Evolutionary conservation across 2,113 vertebrate species (phyloP).

Genomic region (Cyanoderma ruficeps): DNA sequence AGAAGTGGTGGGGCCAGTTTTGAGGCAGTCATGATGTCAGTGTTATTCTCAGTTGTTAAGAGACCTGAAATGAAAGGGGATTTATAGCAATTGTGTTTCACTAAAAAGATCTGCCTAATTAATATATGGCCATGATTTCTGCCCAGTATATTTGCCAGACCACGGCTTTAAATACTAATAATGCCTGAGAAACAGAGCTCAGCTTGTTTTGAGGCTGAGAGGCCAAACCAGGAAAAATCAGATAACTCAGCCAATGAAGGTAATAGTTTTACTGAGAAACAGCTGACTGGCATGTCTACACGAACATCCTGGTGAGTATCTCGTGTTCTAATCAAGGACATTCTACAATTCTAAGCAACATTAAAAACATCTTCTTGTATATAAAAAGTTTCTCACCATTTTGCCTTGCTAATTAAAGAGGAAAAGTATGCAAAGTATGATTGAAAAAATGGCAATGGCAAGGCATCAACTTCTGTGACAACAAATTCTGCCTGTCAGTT

Average conservation of each 20-base stretch:
- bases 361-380: neutral
- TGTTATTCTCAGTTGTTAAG: neutral
- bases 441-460: neutral
- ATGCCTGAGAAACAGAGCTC: neutral
- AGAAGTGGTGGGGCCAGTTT: neutral
- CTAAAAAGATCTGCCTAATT: neutral
- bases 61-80: neutral
- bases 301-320: neutral
- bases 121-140: neutral
- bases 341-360: neutral
- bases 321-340: neutral
- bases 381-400: neutral
- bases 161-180: neutral
- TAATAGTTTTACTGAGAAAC: neutral
- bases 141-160: neutral
- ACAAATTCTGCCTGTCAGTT: neutral
- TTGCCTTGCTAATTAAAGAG: neutral
- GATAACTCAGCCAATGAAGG: neutral
- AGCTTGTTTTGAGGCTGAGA: neutral
- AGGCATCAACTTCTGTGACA: neutral
- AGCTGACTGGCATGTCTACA: neutral
- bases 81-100: neutral
- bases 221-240: neutral
- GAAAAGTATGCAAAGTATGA: neutral
- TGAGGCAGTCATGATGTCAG: rapidly evolving